A percentile compares a stretch with the other conserved stretches of the same genome.
These are phyloP conservation scores for Drosophila azteca DNA, from an alignment of 1,140 invertebrate genomes.

Conservation along the genomic window DNA sequence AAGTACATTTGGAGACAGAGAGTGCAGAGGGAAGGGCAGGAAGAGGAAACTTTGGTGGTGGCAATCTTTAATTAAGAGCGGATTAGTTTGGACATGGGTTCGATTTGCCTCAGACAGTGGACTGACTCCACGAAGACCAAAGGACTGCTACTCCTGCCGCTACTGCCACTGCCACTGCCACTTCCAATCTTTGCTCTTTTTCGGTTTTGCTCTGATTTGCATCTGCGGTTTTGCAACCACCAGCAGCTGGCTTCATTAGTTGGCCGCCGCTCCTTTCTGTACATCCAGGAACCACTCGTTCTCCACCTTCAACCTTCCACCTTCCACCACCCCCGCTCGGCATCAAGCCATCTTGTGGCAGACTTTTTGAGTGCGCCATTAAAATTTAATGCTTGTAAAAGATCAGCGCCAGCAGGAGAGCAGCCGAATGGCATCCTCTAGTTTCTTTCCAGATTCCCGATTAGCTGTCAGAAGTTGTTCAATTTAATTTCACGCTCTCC, in stretches of 20 bases:
- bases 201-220: constrained; percentile 76
- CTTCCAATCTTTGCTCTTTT: constrained; percentile 76
- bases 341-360: constrained; percentile 41
- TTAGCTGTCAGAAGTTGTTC: constrained; percentile 82
- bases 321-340: too few species aligned
- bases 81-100: constrained; percentile 83
- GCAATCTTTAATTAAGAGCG: constrained; percentile 83
- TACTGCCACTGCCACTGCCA: not conserved
- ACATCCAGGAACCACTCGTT: not conserved
- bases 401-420: constrained; percentile 39
- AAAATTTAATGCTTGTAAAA: constrained; percentile 79
- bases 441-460: constrained; percentile 42
- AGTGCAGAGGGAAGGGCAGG: too few species aligned
- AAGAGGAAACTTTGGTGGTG: constrained; percentile 34
- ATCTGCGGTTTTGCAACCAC: constrained; percentile 78
- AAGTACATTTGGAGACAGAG: constrained; percentile 47
- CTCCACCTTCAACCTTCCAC: too few species aligned
- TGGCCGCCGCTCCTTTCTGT: constrained; percentile 12
- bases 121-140: not conserved
- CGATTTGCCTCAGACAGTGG: constrained; percentile 61
- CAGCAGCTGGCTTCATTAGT: constrained; percentile 78
- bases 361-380: constrained; percentile 78
- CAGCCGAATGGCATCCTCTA: not conserved
- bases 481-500: constrained; percentile 72
- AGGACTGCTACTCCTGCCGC: not conserved